Evolutionary conservation across 2,888 invertebrate genomes (phyloP).

Genomic region (Cantharis nigra): DNA sequence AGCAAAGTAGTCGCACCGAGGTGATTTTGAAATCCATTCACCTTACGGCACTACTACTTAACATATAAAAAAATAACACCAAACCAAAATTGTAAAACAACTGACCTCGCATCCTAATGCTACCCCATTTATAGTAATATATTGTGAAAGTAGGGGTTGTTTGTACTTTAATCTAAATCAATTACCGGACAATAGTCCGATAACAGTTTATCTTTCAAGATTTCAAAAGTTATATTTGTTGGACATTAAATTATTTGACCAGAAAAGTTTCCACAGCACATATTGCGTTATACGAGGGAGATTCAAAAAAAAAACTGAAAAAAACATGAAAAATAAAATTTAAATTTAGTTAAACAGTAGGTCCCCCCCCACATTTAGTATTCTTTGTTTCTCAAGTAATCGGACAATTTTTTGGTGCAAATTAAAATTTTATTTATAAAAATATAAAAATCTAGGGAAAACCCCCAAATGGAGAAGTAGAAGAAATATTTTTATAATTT

Average conservation of each 20-base stretch:
- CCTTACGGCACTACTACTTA: slow-evolving; percentile 65
- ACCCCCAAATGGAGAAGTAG: too few species aligned
- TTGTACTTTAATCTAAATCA: not conserved
- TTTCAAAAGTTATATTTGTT: not conserved
- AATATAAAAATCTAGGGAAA: too few species aligned
- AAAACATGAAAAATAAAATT: too few species aligned
- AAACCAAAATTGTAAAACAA: not conserved
- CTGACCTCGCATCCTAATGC: not conserved
- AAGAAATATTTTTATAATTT: not conserved
- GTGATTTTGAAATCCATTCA: slow-evolving; percentile 49
- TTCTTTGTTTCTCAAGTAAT: too few species aligned
- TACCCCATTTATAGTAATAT: not conserved
- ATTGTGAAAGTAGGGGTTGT: slow-evolving; percentile 5
- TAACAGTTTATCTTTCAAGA: not conserved
- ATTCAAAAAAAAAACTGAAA: not conserved
- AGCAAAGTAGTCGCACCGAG: slow-evolving; percentile 42
- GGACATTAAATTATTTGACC: not conserved
- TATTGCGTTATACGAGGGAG: not conserved
- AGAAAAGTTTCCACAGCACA: not conserved
- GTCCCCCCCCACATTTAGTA: too few species aligned
- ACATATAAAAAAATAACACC: slow-evolving; percentile 38
- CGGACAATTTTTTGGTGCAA: too few species aligned
- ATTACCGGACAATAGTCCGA: not conserved
- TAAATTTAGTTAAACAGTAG: too few species aligned
- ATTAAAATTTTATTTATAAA: too few species aligned